phyloP scores from a whole-genome alignment of 2,888 invertebrate genomes.

The Acholoe squamosa region DNA sequence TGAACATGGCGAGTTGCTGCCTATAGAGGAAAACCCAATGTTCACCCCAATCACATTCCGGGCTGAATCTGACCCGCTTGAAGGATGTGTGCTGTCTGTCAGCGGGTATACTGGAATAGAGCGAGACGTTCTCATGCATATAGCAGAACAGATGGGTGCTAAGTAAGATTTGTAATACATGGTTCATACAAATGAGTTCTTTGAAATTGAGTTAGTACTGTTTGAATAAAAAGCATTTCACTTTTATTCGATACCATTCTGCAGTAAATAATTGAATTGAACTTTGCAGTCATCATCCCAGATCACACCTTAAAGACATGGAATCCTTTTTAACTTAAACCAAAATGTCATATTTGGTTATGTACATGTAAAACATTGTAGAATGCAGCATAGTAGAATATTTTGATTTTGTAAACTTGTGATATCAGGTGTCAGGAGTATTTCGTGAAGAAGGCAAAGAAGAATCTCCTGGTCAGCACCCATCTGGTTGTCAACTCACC shows the following conservation, averaged over 20 bases:
- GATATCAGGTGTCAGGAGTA: constrained; percentile 86
- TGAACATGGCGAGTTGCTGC: constrained; percentile 76
- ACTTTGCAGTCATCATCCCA: too few species aligned
- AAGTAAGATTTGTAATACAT: too few species aligned
- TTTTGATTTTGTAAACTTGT: not conserved
- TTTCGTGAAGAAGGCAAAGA: constrained; percentile 86
- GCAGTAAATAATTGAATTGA: too few species aligned
- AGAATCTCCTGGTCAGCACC: constrained; percentile 87
- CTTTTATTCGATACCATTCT: too few species aligned
- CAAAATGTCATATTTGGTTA: too few species aligned
- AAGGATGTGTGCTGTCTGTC: constrained; percentile 90
- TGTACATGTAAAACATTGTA: too few species aligned
- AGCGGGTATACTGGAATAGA: constrained; percentile 89
- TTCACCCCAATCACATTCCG: constrained; percentile 84
- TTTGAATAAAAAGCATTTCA: not conserved
- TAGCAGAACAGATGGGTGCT: constrained; percentile 86
- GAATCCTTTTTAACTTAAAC: too few species aligned
- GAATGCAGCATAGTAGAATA: too few species aligned
- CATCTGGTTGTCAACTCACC: constrained; percentile 91
- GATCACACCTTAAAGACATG: too few species aligned
- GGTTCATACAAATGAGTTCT: too few species aligned
- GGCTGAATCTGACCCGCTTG: constrained; percentile 85
- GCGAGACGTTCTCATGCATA: constrained; percentile 88
- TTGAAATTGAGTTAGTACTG: not conserved
- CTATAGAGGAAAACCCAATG: constrained; percentile 76